Conservation (phyloP, 2,888 invertebrate species). For the Euplagia quadripunctaria region DNA sequence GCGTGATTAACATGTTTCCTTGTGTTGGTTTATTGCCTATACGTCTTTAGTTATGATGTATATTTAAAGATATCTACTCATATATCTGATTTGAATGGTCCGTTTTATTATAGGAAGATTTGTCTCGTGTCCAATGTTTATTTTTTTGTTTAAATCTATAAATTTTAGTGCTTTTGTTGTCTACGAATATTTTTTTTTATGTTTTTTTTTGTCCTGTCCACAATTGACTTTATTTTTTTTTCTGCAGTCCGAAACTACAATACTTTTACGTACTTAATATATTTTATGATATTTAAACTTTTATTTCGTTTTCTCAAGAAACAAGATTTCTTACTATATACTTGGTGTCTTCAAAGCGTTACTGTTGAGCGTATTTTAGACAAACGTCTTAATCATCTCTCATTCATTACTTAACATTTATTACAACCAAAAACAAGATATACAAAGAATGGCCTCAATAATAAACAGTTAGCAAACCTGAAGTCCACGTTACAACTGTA, state of each 20-base stretch:
- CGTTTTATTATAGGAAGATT: background rate
- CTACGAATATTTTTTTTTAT: background rate
- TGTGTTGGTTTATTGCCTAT: constrained; percentile 28
- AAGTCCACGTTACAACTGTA: no score
- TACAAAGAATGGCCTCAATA: no score
- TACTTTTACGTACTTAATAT: background rate
- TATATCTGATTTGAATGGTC: background rate
- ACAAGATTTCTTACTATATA: no score
- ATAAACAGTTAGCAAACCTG: no score
- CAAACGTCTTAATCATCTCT: no score
- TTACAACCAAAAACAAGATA: no score
- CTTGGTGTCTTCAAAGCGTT: no score
- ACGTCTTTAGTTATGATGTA: constrained; percentile 32
- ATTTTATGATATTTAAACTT: no score
- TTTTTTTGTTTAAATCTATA: background rate
- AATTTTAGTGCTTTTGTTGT: background rate
- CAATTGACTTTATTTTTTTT: background rate
- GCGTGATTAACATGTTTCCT: constrained; percentile 55
- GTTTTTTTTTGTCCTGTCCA: background rate
- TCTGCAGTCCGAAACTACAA: background rate
- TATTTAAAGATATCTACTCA: constrained; percentile 5
- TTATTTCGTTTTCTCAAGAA: no score
- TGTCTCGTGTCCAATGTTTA: no score
- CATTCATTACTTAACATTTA: no score
- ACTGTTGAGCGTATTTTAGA: no score